Conservation (phyloP, 2,888 invertebrate species). For the Mactromeris polynyma region DNA sequence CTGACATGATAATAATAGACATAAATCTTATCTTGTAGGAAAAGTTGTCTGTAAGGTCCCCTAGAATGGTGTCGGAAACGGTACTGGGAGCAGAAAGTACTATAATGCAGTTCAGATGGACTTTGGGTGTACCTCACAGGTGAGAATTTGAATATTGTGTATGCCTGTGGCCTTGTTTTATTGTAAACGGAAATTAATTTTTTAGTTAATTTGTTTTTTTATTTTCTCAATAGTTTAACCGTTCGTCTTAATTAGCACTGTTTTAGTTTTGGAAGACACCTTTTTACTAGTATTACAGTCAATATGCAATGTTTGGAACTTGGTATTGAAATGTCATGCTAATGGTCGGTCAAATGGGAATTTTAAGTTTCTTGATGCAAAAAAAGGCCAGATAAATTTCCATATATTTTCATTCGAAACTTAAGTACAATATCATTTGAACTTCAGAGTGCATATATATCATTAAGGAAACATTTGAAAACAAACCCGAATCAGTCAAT, state of each 20-base stretch:
- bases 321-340: no score
- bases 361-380: no score
- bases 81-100: neutral
- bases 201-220: neutral
- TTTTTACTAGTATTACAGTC: no score
- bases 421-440: no score
- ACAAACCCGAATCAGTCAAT: neutral
- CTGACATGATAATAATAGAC: neutral
- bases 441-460: no score
- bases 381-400: no score
- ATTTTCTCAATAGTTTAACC: neutral
- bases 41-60: neutral
- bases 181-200: neutral
- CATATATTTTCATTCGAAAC: no score
- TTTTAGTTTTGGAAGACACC: no score
- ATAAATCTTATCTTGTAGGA: constrained; percentile 12
- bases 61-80: neutral
- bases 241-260: no score
- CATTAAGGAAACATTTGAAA: neutral
- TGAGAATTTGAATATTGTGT: neutral
- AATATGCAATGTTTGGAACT: no score
- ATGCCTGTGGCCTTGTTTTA: neutral
- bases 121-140: neutral
- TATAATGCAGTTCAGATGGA: neutral
- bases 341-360: no score